Conservation (phyloP, 2,113 vertebrate genomes). For the Anas platyrhynchos region DNA sequence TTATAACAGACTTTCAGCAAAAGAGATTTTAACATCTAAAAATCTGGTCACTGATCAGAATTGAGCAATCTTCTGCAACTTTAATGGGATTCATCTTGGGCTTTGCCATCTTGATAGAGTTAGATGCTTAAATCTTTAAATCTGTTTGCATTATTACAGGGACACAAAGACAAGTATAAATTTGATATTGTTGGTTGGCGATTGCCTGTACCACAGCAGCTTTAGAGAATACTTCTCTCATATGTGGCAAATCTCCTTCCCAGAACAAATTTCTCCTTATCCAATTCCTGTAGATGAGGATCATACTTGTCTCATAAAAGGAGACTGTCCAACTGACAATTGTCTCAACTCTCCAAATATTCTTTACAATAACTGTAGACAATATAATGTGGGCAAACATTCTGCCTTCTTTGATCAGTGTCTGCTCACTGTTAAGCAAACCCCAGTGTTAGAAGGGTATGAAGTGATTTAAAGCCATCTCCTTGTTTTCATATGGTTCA, state of each 20-base stretch:
- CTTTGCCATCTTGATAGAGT: not conserved
- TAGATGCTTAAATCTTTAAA: not conserved
- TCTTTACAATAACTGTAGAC: not conserved
- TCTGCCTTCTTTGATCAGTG: not conserved
- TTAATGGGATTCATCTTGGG: not conserved
- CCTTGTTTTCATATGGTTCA: not conserved
- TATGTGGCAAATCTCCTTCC: not conserved
- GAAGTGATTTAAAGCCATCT: not conserved
- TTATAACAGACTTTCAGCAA: not conserved
- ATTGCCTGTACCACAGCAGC: no score
- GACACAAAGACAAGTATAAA: not conserved
- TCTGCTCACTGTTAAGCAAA: not conserved
- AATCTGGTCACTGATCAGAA: not conserved
- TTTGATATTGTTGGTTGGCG: not conserved
- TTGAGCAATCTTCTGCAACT: not conserved
- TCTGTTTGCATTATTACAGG: not conserved
- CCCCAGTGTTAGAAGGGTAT: not conserved
- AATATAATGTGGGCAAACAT: not conserved
- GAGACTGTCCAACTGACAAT: not conserved
- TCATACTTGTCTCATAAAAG: not conserved
- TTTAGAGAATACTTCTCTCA: no score
- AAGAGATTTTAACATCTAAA: not conserved
- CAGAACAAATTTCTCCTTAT: not conserved
- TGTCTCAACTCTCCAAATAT: not conserved
- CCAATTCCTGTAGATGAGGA: not conserved